Base-by-base conservation (phyloP, 1,140 invertebrate genomes). In the Ditylenchus dipsaci region DNA sequence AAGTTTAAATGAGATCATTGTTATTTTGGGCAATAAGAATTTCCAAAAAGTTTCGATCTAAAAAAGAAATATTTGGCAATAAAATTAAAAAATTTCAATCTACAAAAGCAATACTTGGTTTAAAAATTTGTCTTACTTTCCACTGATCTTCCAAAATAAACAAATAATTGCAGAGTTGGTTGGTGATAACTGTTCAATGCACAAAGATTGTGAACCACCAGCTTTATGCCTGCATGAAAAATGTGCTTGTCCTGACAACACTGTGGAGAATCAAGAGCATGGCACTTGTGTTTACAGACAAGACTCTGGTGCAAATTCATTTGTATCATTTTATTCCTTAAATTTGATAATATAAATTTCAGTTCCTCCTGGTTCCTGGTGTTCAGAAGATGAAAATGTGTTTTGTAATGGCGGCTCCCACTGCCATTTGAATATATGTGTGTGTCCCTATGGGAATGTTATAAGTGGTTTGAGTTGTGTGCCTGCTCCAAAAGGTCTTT, bases 131-230 rank as follows among this genome's bases (percentile, higher is more conserved):
- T n/a, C n/a, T n/a, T n/a, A n/a, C n/a, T 11, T 38, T 38, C 33
- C 3, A 38, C 33, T 38, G n/a, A n/a, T 11, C 11, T 5, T 38
- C 33, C 33, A 5, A 38, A 38, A 38, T 38, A 38, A 38, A 5
- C 33, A 38, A 38, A 38, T 5, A 38, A 38, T 38, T 38, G 45
- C 43, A 68, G 67, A 68, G 53, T 26, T 68, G 19, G 43, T 63
- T 19, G 67, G 67, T 5, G 67, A 68, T 9, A 19, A 45, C 23
- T 68, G 67, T 45, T 17, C 23, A 27, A 43, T 30, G 1, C 67
- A 70, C 60, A 69, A 23, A 17, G 73, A 75, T 13, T 76, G 74
- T 49, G 68, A 62, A 30, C 30, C 60, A 47, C 76, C 72, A 21
- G 57, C 66, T 0, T 45, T 69, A 27, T 78, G 71, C 63, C 26